These are phyloP conservation scores for Adela reaumurella DNA, from an alignment of 2,888 invertebrate genomes.

Conservation along the genomic window DNA sequence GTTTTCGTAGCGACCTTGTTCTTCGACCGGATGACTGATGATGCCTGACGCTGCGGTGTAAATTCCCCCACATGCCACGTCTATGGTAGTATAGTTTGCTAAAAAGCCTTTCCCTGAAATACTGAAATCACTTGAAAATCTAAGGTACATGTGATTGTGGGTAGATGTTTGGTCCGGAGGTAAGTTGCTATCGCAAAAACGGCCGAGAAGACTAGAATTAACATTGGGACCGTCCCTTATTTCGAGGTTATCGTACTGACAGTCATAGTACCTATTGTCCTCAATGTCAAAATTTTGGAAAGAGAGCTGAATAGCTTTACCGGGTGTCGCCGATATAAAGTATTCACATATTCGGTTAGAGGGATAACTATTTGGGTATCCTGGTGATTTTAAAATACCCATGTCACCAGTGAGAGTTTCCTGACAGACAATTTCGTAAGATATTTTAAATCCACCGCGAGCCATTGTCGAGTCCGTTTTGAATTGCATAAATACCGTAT, in stretches of 20 bases:
- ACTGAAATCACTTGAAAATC: constrained; percentile 59
- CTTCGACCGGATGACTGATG: constrained; percentile 59
- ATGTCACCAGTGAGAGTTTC: constrained; percentile 45
- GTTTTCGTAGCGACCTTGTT: constrained; percentile 32
- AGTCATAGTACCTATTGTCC: constrained; percentile 24
- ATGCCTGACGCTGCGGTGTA: constrained; percentile 56
- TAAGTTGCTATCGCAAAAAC: constrained; percentile 61
- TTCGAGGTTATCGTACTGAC: constrained; percentile 45
- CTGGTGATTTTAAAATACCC: constrained; percentile 68
- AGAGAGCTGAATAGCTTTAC: constrained; percentile 62
- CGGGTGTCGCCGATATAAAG: constrained; percentile 59
- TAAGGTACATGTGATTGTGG: constrained; percentile 68
- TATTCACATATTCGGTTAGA: constrained; percentile 63
- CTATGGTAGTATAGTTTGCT: constrained; percentile 67
- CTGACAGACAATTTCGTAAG: constrained; percentile 32
- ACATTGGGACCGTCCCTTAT: constrained; percentile 67
- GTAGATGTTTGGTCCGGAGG: constrained; percentile 64
- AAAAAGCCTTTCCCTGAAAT: constrained; percentile 65
- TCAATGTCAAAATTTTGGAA: constrained; percentile 68
- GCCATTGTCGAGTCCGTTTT: constrained; percentile 29
- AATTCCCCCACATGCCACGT: constrained; percentile 73
- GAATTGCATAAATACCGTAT: constrained; percentile 51
- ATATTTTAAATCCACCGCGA: constrained; percentile 30
- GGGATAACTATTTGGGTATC: constrained; percentile 70
- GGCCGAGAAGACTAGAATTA: constrained; percentile 62